Conservation (phyloP, 2,113 vertebrate species). For the Cyanocitta stelleri region DNA sequence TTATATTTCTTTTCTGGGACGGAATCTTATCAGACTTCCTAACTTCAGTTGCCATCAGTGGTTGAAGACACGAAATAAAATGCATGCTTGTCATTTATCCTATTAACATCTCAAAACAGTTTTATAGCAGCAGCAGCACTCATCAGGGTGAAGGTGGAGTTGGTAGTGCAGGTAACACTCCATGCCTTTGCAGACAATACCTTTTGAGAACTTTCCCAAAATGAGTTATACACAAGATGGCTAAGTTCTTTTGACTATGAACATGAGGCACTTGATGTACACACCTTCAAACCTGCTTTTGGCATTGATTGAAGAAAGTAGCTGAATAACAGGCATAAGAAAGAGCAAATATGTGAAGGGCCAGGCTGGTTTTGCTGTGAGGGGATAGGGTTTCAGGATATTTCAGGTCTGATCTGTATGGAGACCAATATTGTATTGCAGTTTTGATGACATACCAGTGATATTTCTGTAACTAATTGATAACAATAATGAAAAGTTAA, state of each 20-base stretch:
- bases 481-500: not conserved
- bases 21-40: not conserved
- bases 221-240: not conserved
- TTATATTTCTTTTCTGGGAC: not conserved
- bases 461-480: not conserved
- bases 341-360: not conserved
- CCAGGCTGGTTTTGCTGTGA: not conserved
- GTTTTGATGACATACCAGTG: not conserved
- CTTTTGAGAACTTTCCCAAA: not conserved
- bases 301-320: not conserved
- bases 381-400: not conserved
- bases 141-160: rapidly evolving
- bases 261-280: not conserved
- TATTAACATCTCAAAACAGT: not conserved
- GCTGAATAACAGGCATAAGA: not conserved
- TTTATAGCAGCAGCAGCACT: not conserved
- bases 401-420: not conserved
- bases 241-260: not conserved
- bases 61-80: not conserved
- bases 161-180: not conserved
- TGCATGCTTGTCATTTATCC: not conserved
- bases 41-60: not conserved
- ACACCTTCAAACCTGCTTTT: not conserved
- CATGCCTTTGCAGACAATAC: not conserved
- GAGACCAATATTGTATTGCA: not conserved